phyloP scores from a whole-genome alignment of 1,140 invertebrate species.

The Cherax destructor region DNA sequence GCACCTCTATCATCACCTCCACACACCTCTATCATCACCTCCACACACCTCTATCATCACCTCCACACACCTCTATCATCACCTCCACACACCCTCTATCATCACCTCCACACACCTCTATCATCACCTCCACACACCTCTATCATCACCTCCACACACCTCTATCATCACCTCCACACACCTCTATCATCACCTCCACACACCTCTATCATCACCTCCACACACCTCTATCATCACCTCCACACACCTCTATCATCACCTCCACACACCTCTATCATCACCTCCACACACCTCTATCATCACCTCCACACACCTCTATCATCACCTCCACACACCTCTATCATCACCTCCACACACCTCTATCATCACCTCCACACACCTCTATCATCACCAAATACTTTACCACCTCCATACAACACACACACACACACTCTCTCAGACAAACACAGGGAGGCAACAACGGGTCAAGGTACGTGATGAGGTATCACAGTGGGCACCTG shows the following conservation, averaged over 20 bases:
- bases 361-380: too few species aligned
- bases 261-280: too few species aligned
- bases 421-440: too few species aligned
- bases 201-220: not conserved
- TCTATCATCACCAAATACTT: too few species aligned
- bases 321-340: too few species aligned
- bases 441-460: too few species aligned
- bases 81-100: not conserved
- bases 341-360: too few species aligned
- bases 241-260: not conserved
- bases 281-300: too few species aligned
- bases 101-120: not conserved
- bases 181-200: not conserved
- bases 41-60: not conserved
- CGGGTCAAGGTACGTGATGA: too few species aligned
- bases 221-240: not conserved
- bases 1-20: not conserved
- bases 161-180: not conserved
- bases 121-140: not conserved
- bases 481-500: too few species aligned
- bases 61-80: not conserved
- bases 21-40: not conserved
- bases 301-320: too few species aligned
- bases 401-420: too few species aligned
- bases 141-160: not conserved